phyloP scores from a whole-genome alignment of 2,113 vertebrate species.

The Ceuthmochares aereus region DNA sequence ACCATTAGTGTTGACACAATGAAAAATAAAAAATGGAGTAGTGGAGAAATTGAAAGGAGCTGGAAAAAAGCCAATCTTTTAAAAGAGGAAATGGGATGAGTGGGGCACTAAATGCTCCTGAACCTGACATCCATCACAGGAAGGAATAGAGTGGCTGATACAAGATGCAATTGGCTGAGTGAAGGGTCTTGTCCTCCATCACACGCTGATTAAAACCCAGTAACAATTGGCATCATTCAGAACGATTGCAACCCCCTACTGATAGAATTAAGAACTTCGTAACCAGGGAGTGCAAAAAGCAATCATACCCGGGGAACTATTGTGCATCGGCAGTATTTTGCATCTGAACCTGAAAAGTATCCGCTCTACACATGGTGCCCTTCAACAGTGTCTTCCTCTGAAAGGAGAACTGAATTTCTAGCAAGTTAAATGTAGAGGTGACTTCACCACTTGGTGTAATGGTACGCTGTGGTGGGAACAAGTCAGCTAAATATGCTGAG shows the following conservation, averaged over 20 bases:
- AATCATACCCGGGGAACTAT: rapidly evolving
- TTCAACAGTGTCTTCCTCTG: not conserved
- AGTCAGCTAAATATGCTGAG: not conserved
- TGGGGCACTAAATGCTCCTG: not conserved
- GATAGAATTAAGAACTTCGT: not conserved
- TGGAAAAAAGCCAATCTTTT: slow-evolving; percentile 51
- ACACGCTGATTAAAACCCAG: not conserved
- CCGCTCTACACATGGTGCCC: not conserved
- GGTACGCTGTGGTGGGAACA: not conserved
- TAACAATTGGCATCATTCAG: not conserved
- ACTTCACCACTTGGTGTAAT: not conserved
- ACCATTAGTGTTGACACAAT: slow-evolving; percentile 7
- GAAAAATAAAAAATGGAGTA: slow-evolving; percentile 35
- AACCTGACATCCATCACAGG: not conserved
- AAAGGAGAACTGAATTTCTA: not conserved
- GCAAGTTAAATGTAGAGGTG: not conserved
- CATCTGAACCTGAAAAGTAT: not conserved
- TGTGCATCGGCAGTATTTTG: not conserved
- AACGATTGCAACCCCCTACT: not conserved
- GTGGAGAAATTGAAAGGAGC: slow-evolving; percentile 12
- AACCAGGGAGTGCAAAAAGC: rapidly evolving
- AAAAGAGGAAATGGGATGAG: slow-evolving; percentile 25
- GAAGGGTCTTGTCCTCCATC: not conserved
- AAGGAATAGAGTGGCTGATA: not conserved
- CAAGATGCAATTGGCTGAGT: not conserved